Conservation (phyloP, 2,113 vertebrate genomes). For the Talpa occidentalis region DNA sequence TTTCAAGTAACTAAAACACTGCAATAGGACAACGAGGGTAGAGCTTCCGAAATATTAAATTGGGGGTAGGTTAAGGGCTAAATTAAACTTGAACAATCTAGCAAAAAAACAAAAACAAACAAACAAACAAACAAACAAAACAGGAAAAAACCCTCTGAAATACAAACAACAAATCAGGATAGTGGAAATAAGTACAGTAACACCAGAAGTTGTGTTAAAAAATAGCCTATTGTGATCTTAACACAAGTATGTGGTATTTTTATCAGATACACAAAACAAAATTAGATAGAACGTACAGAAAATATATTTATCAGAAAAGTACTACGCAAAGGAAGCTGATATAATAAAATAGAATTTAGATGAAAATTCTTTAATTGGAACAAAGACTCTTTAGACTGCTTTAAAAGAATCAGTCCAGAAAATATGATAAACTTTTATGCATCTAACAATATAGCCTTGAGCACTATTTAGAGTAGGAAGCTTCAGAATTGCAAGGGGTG, state of each 20-base stretch:
- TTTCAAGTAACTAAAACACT: no score
- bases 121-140: no score
- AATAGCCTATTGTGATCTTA: not conserved
- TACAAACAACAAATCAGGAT: not conserved
- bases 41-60: no score
- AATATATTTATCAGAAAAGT: slow-evolving; percentile 14
- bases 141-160: no score
- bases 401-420: not conserved
- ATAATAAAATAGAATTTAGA: slow-evolving; percentile 35
- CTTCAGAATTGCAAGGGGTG: not conserved
- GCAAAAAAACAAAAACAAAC: no score
- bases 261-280: slow-evolving; percentile 9
- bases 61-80: no score
- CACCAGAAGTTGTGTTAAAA: slow-evolving; percentile 3
- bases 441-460: slow-evolving; percentile 46
- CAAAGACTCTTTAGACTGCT: not conserved
- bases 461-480: slow-evolving; percentile 30
- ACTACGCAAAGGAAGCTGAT: not conserved
- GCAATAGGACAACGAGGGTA: no score
- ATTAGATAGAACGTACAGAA: not conserved
- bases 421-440: not conserved
- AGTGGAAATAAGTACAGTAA: slow-evolving; percentile 41
- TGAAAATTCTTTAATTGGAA: not conserved
- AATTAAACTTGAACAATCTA: no score
- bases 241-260: slow-evolving; percentile 30